A percentile compares a stretch with the other conserved stretches of the same genome.
Evolutionary conservation across 2,888 invertebrate species (phyloP).

Genomic region (Capitulum mitella): DNA sequence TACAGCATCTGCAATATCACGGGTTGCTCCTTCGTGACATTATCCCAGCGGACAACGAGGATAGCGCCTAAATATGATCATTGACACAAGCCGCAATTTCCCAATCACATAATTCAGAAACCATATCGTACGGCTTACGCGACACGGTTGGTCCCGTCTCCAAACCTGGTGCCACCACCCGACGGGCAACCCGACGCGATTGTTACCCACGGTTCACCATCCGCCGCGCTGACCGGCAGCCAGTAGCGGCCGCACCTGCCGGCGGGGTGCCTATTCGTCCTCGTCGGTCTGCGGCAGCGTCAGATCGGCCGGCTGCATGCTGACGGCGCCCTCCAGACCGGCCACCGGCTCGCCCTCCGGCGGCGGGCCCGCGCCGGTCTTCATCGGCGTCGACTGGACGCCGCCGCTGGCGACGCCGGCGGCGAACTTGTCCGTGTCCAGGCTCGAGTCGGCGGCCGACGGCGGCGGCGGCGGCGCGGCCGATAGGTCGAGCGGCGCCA

Average conservation of each 20-base stretch:
- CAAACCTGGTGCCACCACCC: neutral
- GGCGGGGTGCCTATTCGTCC: neutral
- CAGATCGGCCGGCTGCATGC: neutral
- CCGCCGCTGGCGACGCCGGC: neutral
- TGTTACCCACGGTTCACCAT: too few relatives aligned
- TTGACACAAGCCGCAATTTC: too few relatives aligned
- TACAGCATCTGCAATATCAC: too few relatives aligned
- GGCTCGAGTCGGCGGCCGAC: neutral
- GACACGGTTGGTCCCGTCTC: neutral
- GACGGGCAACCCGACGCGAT: too few relatives aligned
- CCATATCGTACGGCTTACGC: too few relatives aligned
- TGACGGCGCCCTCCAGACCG: neutral
- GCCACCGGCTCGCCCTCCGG: neutral
- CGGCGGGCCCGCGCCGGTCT: neutral
- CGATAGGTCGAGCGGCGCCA: neutral
- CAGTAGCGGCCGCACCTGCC: neutral
- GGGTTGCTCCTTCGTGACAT: too few relatives aligned
- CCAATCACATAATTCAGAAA: too few relatives aligned
- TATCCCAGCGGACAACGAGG: too few relatives aligned
- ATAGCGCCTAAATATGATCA: too few relatives aligned
- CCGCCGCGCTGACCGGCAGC: too few relatives aligned
- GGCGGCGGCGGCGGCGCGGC: neutral
- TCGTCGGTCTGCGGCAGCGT: neutral
- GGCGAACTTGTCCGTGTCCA: conserved; percentile 25
- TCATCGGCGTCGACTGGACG: conserved; percentile 10